Percentiles rank a stretch among this genome's conserved stretches.
Conservation (phyloP, 2,113 vertebrate species). For the Xenopus tropicalis region DNA sequence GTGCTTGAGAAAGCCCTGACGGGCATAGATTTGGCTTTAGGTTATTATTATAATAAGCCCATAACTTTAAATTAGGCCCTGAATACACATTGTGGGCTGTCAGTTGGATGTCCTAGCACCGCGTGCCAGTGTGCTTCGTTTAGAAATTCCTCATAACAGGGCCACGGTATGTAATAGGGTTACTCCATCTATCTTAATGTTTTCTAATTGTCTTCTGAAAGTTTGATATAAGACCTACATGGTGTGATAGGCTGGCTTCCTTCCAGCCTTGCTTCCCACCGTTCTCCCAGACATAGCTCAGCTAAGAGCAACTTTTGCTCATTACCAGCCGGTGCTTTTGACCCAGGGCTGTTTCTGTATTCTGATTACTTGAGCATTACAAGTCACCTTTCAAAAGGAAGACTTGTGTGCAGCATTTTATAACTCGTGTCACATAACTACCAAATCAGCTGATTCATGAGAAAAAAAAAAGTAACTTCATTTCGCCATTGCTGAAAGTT, state of each 20-base stretch:
- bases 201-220: slow-evolving; percentile 11
- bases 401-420: neutral
- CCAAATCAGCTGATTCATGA: neutral
- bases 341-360: slow-evolving; percentile 15
- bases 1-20: neutral
- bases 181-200: slow-evolving; percentile 9
- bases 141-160: neutral
- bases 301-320: slow-evolving; percentile 18
- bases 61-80: neutral
- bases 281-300: slow-evolving; percentile 28
- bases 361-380: slow-evolving; percentile 10
- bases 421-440: slow-evolving; percentile 5
- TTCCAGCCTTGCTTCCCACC: slow-evolving; percentile 22
- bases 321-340: slow-evolving; percentile 26
- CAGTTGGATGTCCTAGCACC: neutral
- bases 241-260: slow-evolving; percentile 7
- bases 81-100: neutral
- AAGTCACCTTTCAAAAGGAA: slow-evolving; percentile 13
- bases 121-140: neutral
- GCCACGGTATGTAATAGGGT: neutral
- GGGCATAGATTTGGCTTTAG: neutral
- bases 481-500: no score
- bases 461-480: slow-evolving; percentile 6
- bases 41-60: neutral
- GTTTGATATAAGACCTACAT: slow-evolving; percentile 27